Evolutionary conservation across 2,888 invertebrate species (phyloP).

Genomic region (Hoplodrina blanda): DNA sequence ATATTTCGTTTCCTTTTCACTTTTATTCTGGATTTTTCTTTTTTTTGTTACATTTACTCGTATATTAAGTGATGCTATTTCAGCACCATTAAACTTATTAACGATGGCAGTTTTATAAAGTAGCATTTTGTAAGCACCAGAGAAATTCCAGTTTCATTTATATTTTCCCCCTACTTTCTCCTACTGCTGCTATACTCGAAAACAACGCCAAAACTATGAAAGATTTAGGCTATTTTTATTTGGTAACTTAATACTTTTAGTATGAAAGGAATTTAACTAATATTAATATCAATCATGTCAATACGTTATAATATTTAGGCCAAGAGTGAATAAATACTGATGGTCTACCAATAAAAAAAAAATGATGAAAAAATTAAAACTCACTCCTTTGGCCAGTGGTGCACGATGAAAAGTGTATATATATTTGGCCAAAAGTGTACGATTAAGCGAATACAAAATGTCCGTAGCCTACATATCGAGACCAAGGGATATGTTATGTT

Average conservation of each 20-base stretch:
- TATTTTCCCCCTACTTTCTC: neutral
- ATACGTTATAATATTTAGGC: constrained; percentile 57
- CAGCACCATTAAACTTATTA: constrained; percentile 48
- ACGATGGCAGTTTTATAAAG: constrained; percentile 24
- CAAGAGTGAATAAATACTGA: constrained; percentile 54
- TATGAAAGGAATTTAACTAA: constrained; percentile 45
- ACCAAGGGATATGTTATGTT: constrained; percentile 58
- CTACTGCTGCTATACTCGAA: constrained; percentile 23
- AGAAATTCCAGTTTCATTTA: neutral
- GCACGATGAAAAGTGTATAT: constrained; percentile 41
- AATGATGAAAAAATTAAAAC: neutral
- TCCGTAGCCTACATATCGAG: constrained; percentile 47
- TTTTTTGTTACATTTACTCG: constrained; percentile 11
- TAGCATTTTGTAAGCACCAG: constrained; percentile 24
- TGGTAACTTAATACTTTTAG: constrained; percentile 63
- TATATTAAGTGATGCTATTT: constrained; percentile 36
- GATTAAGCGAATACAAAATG: constrained; percentile 58
- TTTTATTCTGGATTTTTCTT: neutral
- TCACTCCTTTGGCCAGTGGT: constrained; percentile 44
- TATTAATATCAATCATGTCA: constrained; percentile 58
- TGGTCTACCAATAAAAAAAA: constrained; percentile 37
- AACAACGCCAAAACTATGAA: constrained; percentile 28
- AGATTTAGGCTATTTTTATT: constrained; percentile 60
- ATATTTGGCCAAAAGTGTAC: constrained; percentile 53
- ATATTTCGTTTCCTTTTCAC: neutral